Base-by-base conservation (phyloP, 2,113 vertebrate species). In the Sceloporus tristichus region DNA sequence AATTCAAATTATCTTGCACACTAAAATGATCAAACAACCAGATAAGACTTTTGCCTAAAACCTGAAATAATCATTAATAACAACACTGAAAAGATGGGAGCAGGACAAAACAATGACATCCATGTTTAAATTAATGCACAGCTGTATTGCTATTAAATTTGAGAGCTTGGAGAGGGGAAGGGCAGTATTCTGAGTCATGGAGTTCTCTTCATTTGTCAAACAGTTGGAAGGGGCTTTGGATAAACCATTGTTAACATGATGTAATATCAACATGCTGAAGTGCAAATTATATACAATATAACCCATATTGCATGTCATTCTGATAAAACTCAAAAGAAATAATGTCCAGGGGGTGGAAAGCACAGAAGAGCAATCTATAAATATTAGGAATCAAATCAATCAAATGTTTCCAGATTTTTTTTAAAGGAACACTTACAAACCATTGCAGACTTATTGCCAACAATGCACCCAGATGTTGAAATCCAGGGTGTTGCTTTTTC, bases 201-300 rank as follows among this genome's bases (percentile, higher is more conserved):
- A 66, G 29, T 68, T 66, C 62, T 68, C 27, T 68, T 68, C 85
- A 86, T 86, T 86, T 79, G 48, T 86, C 85, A 79, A 79, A 79
- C 42, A 14, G n/a, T 40, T 79, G 85, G 77, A 53, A 59, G 62
- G 59, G 66, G 53, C 48, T 79, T 68, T 68, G 65, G 48, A 70
- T 86, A 79, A 79, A 70, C 29, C n/a, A 66, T 68, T 77, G 70
- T 13, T 70, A 53, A 23, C 62, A 79, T 86, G 76, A 86, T 38
- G 21, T 79, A 79, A 86, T 9, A 79, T 86, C 85, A 86, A 86
- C 75, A 86, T 27, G 65, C 70, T 54, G 77, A 71, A 54, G 21
- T 27, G n/a, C n/a, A 79, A 70, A 79, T 79, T 54, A 34, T 86
- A 79, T 71, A 86, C 48, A 71, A 29, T 40, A 29, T 56, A 86